Evolutionary conservation across 2,113 vertebrate genomes (phyloP).

Genomic region (Hiodon tergisus): DNA sequence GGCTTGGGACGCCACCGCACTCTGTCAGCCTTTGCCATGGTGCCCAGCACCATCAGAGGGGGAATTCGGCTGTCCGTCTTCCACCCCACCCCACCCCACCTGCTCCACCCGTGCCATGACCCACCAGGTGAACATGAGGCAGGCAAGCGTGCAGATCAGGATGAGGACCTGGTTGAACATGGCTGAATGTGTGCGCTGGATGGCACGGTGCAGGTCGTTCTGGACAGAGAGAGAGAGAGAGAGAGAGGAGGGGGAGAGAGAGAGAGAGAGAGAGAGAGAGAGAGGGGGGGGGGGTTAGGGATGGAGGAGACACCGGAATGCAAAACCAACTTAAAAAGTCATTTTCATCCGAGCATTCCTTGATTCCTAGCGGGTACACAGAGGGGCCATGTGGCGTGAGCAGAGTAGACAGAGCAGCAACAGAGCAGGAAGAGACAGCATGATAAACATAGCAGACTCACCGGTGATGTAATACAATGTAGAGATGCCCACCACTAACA

Average conservation of each 20-base stretch:
- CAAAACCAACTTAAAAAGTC: neutral
- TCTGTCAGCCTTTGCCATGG: too few relatives aligned
- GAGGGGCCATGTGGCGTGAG: neutral
- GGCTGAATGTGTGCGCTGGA: constrained; percentile 74
- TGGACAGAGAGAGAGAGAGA: constrained; percentile 30
- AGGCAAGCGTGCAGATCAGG: constrained; percentile 73
- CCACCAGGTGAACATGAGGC: constrained; percentile 78
- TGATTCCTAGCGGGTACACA: too few relatives aligned
- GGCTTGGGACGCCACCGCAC: too few relatives aligned
- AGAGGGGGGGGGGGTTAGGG: neutral
- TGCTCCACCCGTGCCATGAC: constrained; percentile 32
- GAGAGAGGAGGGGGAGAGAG: neutral
- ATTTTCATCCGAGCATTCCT: neutral
- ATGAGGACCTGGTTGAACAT: constrained; percentile 82
- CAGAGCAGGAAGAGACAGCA: neutral
- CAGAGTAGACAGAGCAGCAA: neutral
- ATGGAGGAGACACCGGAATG: neutral
- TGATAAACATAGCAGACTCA: neutral
- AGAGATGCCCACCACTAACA: too few relatives aligned
- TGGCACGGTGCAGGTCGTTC: constrained; percentile 74
- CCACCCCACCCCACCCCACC: neutral
- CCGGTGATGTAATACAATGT: too few relatives aligned
- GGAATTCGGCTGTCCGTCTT: neutral
- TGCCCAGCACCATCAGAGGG: too few relatives aligned
- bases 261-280: neutral